These are phyloP conservation scores for Papilio polyxenes DNA, from an alignment of 1,140 invertebrate genomes.

Conservation along the genomic window DNA sequence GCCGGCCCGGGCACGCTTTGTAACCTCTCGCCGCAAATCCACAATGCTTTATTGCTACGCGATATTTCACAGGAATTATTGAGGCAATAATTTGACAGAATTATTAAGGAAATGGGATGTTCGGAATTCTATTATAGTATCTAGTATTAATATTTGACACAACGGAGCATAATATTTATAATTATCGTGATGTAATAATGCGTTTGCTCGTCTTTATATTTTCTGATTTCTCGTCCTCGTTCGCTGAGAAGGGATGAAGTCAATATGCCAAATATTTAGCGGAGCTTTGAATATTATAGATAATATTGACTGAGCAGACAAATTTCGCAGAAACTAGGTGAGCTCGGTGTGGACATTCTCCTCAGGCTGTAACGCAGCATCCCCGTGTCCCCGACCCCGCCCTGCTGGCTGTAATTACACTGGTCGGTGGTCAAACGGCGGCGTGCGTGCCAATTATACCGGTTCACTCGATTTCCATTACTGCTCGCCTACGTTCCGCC, in stretches of 20 bases:
- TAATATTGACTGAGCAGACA: background rate
- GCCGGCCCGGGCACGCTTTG: background rate
- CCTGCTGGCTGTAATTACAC: conserved; percentile 40
- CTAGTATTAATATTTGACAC: background rate
- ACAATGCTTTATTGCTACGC: conserved; percentile 1
- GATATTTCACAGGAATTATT: conserved; percentile 1
- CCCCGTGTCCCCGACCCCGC: background rate
- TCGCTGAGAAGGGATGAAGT: too few relatives aligned
- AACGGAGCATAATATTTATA: background rate
- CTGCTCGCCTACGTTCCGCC: conserved; percentile 29
- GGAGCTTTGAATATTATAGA: background rate
- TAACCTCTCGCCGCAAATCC: background rate
- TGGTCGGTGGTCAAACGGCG: conserved; percentile 33
- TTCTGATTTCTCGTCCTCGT: too few relatives aligned
- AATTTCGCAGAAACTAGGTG: background rate
- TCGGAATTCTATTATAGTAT: background rate
- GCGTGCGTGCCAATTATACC: conserved; percentile 42
- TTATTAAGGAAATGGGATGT: background rate
- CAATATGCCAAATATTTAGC: background rate
- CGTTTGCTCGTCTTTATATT: too few relatives aligned
- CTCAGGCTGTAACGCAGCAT: background rate
- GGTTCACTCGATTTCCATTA: conserved; percentile 47
- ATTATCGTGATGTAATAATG: too few relatives aligned
- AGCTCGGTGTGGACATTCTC: background rate
- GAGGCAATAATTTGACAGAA: background rate